Evolutionary conservation across 2,113 vertebrate species (phyloP).

Genomic region (Pyxicephalus adspersus): DNA sequence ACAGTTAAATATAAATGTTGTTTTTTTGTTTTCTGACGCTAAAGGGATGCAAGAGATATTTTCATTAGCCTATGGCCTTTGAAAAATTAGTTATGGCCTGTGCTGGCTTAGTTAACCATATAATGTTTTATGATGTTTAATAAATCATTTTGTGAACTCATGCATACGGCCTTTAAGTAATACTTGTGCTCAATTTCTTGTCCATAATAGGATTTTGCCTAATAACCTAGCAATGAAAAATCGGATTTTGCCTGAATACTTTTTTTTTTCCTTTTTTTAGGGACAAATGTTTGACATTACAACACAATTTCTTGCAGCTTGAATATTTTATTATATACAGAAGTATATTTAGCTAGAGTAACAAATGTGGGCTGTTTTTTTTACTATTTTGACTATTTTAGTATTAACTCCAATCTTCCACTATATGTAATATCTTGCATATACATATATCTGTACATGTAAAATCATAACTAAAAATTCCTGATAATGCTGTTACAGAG

Average conservation of each 20-base stretch:
- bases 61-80: constrained; percentile 42
- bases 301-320: too few species aligned
- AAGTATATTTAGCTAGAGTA: too few species aligned
- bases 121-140: constrained; percentile 36
- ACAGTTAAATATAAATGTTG: constrained; percentile 1
- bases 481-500: too few species aligned
- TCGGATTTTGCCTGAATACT: neutral
- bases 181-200: neutral
- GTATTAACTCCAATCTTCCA: too few species aligned
- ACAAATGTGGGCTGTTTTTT: too few species aligned
- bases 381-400: too few species aligned
- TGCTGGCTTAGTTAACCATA: constrained; percentile 49
- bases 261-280: too few species aligned
- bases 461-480: too few species aligned
- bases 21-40: constrained; percentile 8
- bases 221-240: constrained; percentile 30
- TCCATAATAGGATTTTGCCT: constrained; percentile 24
- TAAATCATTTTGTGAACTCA: constrained; percentile 51
- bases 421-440: too few species aligned
- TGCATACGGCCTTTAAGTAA: constrained; percentile 50
- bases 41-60: constrained; percentile 6
- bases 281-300: too few species aligned
- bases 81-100: constrained; percentile 46
- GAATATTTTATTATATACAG: too few species aligned
- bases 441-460: too few species aligned